Conservation (phyloP, 2,888 invertebrate species). For the Cosmia trapezina region DNA sequence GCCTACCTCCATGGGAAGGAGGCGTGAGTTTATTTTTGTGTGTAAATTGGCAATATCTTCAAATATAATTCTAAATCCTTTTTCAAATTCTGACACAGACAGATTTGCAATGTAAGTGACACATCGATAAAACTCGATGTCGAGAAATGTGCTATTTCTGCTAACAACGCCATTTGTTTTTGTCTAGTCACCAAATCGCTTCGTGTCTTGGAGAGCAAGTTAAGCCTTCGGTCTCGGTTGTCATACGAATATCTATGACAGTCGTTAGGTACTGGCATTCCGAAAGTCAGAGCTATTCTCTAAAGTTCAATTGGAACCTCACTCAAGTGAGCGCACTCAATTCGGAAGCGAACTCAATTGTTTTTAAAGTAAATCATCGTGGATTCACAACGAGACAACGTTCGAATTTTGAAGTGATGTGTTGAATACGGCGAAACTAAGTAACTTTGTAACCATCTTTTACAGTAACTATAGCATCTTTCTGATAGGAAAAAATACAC, state of each 20-base stretch:
- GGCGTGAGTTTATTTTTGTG: too few species aligned
- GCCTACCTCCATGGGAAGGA: too few species aligned
- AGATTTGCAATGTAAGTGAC: conserved; percentile 1
- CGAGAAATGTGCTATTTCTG: conserved; percentile 3
- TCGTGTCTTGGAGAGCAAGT: conserved; percentile 3
- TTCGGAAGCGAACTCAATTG: neutral
- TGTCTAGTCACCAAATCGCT: conserved; percentile 11
- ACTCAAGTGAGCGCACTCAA: conserved; percentile 7
- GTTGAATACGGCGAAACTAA: too few species aligned
- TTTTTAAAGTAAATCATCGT: neutral
- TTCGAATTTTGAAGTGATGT: neutral
- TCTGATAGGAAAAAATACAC: too few species aligned
- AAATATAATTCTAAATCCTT: neutral
- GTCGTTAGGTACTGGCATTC: neutral
- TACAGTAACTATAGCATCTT: too few species aligned
- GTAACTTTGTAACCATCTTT: too few species aligned
- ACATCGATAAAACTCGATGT: neutral
- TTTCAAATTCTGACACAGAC: neutral
- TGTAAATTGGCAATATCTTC: neutral
- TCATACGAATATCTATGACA: conserved; percentile 1
- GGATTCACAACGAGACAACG: too few species aligned
- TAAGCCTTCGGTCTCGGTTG: neutral
- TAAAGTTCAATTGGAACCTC: neutral
- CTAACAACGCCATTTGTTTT: conserved; percentile 13
- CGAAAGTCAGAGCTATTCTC: neutral